Conservation (phyloP, 2,888 invertebrate species). For the Ischnus inquisitorius region DNA sequence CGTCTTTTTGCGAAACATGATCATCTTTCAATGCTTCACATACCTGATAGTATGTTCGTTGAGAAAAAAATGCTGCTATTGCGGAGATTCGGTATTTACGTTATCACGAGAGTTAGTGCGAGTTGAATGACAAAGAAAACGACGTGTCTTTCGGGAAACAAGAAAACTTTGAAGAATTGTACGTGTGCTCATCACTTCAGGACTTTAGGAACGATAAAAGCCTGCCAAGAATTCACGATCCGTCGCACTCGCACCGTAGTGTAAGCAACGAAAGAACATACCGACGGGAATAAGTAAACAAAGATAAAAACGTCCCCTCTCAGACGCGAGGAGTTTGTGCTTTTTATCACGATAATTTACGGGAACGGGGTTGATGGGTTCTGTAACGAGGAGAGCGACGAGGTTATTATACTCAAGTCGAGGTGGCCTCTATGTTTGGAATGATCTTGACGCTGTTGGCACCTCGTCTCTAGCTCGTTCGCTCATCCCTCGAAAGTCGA, state of each 20-base stretch:
- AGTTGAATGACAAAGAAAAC: slow-evolving; percentile 51
- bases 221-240: slow-evolving; percentile 60
- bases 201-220: slow-evolving; percentile 60
- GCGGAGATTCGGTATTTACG: slow-evolving; percentile 29
- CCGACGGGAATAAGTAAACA: slow-evolving; percentile 35
- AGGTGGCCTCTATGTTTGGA: slow-evolving; percentile 72
- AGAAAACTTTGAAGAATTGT: slow-evolving; percentile 58
- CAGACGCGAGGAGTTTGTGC: slow-evolving; percentile 72
- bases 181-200: slow-evolving; percentile 35
- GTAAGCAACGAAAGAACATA: slow-evolving; percentile 35
- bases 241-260: slow-evolving; percentile 55
- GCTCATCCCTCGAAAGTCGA: slow-evolving; percentile 15
- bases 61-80: background rate
- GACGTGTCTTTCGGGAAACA: slow-evolving; percentile 60
- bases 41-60: too few relatives aligned
- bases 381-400: slow-evolving; percentile 57
- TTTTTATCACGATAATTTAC: slow-evolving; percentile 79
- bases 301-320: background rate
- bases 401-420: slow-evolving; percentile 68
- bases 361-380: slow-evolving; percentile 73
- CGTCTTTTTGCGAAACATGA: background rate
- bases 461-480: slow-evolving; percentile 42
- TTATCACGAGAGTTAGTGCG: slow-evolving; percentile 4
- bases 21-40: too few relatives aligned
- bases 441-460: slow-evolving; percentile 74